Evolutionary conservation across 1,140 invertebrate genomes (phyloP).

Genomic region (Drosophila saltans): DNA sequence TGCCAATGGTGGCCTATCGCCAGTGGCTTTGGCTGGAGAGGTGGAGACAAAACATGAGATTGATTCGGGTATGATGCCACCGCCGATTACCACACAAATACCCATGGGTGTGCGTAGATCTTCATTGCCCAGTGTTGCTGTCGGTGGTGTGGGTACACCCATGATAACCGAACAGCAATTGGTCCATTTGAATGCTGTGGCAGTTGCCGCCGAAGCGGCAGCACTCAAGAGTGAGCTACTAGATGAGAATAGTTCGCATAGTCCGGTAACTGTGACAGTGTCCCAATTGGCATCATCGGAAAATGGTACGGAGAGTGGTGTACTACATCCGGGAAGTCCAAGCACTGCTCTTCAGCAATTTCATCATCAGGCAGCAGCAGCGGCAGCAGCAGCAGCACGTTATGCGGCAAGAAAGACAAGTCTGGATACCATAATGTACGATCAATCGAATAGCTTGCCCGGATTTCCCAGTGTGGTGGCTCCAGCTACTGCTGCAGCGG

Average conservation of each 20-base stretch:
- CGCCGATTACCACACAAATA: constrained; percentile 84
- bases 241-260: constrained; percentile 88
- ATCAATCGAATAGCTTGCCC: constrained; percentile 75
- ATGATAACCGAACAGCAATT: constrained; percentile 80
- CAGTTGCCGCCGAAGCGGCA: constrained; percentile 82
- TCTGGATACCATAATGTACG: constrained; percentile 78
- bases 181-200: constrained; percentile 61
- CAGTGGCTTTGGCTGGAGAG: constrained; percentile 5
- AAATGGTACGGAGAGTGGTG: constrained; percentile 13
- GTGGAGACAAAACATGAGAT: constrained; percentile 84
- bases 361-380: constrained; percentile 32
- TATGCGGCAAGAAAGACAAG: constrained; percentile 62
- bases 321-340: constrained; percentile 64
- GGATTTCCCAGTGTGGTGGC: constrained; percentile 63
- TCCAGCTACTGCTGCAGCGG: constrained; percentile 55
- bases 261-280: constrained; percentile 79
- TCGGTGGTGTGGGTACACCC: constrained; percentile 33
- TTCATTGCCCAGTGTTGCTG: constrained; percentile 76
- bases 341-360: constrained; percentile 62
- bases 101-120: constrained; percentile 85
- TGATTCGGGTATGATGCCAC: constrained; percentile 86
- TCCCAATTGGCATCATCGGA: not conserved
- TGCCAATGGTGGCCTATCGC: not conserved
- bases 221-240: constrained; percentile 88
- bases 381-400: constrained; percentile 23